Evolutionary conservation across 2,113 vertebrate species (phyloP).

Genomic region (Planiliza haematocheilus): DNA sequence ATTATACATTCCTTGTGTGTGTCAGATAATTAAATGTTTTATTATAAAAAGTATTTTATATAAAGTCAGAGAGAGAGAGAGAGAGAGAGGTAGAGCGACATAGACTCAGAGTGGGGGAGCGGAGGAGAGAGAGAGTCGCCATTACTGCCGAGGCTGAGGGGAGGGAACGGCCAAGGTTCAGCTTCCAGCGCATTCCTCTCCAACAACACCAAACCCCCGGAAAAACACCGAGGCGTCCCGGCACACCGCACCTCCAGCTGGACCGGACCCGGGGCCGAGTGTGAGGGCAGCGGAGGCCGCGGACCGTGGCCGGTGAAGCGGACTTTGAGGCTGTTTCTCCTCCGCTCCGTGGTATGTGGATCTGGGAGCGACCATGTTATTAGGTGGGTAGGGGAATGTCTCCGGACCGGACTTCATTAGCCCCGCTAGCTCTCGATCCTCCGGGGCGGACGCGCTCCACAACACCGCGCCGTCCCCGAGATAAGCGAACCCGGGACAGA

Average conservation of each 20-base stretch:
- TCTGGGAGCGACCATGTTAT: conserved; percentile 87
- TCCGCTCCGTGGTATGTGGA: conserved; percentile 81
- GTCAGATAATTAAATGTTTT: too few species aligned
- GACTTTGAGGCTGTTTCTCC: conserved; percentile 66
- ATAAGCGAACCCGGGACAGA: neutral
- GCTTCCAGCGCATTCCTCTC: conserved; percentile 77
- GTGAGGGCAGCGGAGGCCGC: neutral
- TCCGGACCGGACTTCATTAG: conserved; percentile 60
- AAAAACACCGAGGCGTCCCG: neutral
- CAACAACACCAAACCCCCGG: conserved; percentile 50
- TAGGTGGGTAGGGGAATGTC: conserved; percentile 85
- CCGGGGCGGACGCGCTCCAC: neutral
- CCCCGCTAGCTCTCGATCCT: conserved; percentile 12
- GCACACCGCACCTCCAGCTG: neutral
- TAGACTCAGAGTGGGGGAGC: conserved; percentile 12
- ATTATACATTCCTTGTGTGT: too few species aligned
- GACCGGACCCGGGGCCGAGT: neutral
- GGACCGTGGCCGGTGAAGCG: too few species aligned
- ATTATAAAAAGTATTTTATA: too few species aligned
- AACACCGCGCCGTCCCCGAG: neutral
- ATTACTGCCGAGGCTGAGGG: conserved; percentile 79
- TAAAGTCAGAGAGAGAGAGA: conserved; percentile 4
- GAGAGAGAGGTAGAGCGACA: conserved; percentile 28
- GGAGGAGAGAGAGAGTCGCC: conserved; percentile 77
- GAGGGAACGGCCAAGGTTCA: conserved; percentile 77